These are phyloP conservation scores for Aspidiotus rigidus DNA, from an alignment of 2,888 invertebrate genomes.

Conservation along the genomic window DNA sequence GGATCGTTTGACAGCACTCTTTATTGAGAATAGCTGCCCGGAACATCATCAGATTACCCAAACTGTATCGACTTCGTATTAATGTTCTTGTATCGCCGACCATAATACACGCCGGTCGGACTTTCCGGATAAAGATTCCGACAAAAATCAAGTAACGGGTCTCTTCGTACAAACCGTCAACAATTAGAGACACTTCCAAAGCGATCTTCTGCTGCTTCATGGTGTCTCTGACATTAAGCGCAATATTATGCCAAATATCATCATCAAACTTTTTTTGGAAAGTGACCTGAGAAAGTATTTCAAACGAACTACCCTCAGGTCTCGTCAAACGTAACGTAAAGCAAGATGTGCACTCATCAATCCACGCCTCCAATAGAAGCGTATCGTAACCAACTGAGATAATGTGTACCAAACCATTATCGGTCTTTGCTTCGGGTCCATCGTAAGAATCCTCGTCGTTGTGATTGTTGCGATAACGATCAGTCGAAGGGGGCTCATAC, in stretches of 20 bases:
- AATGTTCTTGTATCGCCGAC: conserved; percentile 46
- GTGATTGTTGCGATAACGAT: background rate
- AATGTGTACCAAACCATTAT: conserved; percentile 46
- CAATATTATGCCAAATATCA: conserved; percentile 51
- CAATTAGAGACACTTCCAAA: conserved; percentile 47
- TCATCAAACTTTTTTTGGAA: conserved; percentile 46
- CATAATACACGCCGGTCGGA: conserved; percentile 49
- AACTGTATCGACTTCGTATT: conserved; percentile 26
- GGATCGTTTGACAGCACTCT: conserved; percentile 50
- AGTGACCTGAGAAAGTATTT: conserved; percentile 48
- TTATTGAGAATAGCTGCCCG: conserved; percentile 50
- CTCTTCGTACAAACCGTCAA: conserved; percentile 53
- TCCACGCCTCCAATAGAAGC: conserved; percentile 54
- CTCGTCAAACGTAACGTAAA: conserved; percentile 46
- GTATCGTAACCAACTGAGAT: conserved; percentile 56
- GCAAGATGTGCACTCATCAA: conserved; percentile 45
- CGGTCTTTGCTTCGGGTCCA: conserved; percentile 23
- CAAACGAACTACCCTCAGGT: conserved; percentile 47
- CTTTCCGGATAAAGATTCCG: conserved; percentile 53
- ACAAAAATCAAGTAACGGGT: conserved; percentile 51
- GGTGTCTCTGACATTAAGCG: conserved; percentile 51
- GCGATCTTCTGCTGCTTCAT: conserved; percentile 52
- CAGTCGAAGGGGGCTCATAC: conserved; percentile 33
- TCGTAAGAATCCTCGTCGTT: background rate
- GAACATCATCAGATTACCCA: conserved; percentile 47